A percentile compares a stretch with the other conserved stretches of the same genome.
Evolutionary conservation across 2,888 invertebrate species (phyloP).

Genomic region (Fragum sueziense): DNA sequence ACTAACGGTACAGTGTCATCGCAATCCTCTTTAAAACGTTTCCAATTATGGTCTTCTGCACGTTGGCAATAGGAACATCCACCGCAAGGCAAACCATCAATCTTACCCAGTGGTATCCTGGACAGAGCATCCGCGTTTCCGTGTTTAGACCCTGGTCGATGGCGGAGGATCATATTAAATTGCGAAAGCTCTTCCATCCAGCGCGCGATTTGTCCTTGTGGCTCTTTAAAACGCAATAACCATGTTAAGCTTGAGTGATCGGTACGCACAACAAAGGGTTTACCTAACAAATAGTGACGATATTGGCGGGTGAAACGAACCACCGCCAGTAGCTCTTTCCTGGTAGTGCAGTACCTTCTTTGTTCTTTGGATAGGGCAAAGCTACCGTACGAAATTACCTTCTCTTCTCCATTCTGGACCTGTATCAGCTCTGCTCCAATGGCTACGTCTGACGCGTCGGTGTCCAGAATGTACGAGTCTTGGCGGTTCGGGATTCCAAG

Average conservation of each 20-base stretch:
- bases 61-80: background rate
- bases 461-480: constrained; percentile 45
- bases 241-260: constrained; percentile 46
- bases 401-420: constrained; percentile 32
- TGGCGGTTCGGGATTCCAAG: constrained; percentile 26
- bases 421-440: constrained; percentile 52
- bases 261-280: constrained; percentile 34
- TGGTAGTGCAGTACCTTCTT: constrained; percentile 31
- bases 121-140: too few relatives aligned
- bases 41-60: background rate
- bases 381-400: constrained; percentile 44
- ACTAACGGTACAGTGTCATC: background rate
- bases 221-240: too few relatives aligned
- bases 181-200: too few relatives aligned
- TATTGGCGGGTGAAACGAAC: constrained; percentile 28
- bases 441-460: constrained; percentile 43
- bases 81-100: background rate
- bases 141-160: too few relatives aligned
- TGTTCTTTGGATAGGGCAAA: constrained; percentile 38
- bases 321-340: constrained; percentile 19
- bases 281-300: constrained; percentile 40
- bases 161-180: too few relatives aligned
- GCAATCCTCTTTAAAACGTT: background rate
- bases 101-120: too few relatives aligned
- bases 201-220: too few relatives aligned